Conservation (phyloP, 2,797 vertebrate species). For the Chanos chanos region DNA sequence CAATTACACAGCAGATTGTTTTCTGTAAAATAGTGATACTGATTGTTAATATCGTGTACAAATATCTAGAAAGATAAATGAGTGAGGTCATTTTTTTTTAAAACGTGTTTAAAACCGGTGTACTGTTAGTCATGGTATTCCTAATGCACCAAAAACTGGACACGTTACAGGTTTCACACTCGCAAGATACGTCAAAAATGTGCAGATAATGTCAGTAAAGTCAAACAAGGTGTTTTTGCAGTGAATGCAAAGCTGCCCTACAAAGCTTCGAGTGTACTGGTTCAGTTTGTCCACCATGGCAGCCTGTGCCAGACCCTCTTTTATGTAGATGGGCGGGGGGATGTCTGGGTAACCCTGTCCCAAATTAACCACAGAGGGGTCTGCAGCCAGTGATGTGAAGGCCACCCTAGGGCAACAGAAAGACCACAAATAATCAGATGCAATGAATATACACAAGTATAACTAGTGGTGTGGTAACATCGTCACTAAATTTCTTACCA, state of each 20-base stretch:
- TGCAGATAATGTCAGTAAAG: no score
- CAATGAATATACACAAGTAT: neutral
- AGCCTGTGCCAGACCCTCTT: slow-evolving; percentile 79
- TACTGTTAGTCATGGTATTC: no score
- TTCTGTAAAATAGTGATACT: no score
- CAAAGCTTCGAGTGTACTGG: slow-evolving; percentile 94
- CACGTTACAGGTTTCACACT: no score
- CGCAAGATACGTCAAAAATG: no score
- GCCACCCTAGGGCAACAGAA: slow-evolving; percentile 72
- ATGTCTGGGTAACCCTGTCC: slow-evolving; percentile 91
- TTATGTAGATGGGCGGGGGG: slow-evolving; percentile 83
- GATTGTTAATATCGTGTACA: no score
- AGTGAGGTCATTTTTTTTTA: no score
- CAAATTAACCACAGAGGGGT: slow-evolving; percentile 88
- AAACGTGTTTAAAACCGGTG: no score
- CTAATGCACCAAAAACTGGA: no score
- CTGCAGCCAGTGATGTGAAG: slow-evolving; percentile 84
- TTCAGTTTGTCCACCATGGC: slow-evolving; percentile 80
- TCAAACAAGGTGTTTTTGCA: neutral
- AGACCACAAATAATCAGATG: neutral
- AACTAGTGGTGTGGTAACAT: neutral
- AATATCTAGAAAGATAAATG: no score
- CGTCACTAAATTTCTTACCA: slow-evolving; percentile 80
- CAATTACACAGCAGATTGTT: no score
- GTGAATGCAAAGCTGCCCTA: slow-evolving; percentile 62